A percentile compares a stretch with the other conserved stretches of the same genome.
These are phyloP conservation scores for Eristalis arbustorum DNA, from an alignment of 2,888 invertebrate genomes.

Conservation along the genomic window DNA sequence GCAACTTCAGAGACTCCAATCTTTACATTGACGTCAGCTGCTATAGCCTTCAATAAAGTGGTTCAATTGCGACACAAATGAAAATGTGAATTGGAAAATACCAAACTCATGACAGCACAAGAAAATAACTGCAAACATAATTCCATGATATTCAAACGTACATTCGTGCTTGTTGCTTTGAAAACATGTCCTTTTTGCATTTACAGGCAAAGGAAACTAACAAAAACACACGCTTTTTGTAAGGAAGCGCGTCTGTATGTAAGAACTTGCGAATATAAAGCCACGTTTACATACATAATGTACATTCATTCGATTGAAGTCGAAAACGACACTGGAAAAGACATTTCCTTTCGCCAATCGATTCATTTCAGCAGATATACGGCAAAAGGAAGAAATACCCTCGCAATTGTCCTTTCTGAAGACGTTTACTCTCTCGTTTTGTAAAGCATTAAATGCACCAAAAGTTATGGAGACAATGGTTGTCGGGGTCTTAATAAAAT, in stretches of 20 bases:
- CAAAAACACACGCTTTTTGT: background rate
- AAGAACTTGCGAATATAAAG: background rate
- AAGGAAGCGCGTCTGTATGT: background rate
- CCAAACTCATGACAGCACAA: background rate
- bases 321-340: conserved; percentile 25
- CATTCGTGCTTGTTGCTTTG: background rate
- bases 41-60: background rate
- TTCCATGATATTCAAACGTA: background rate
- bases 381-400: conserved; percentile 60
- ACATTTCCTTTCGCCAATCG: conserved; percentile 67
- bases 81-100: background rate
- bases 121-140: background rate
- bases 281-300: background rate
- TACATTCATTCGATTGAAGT: background rate
- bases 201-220: background rate
- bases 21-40: background rate
- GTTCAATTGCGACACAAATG: background rate
- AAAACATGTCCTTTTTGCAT: background rate
- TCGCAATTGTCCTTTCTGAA: conserved; percentile 37
- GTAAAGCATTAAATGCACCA: conserved; percentile 55
- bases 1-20: background rate
- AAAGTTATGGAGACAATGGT: conserved; percentile 13
- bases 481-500: conserved; percentile 79
- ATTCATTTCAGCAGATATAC: conserved; percentile 68
- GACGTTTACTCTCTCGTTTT: conserved; percentile 15